Base-by-base conservation (phyloP, 2,113 vertebrate genomes). In the Chunga burmeisteri region DNA sequence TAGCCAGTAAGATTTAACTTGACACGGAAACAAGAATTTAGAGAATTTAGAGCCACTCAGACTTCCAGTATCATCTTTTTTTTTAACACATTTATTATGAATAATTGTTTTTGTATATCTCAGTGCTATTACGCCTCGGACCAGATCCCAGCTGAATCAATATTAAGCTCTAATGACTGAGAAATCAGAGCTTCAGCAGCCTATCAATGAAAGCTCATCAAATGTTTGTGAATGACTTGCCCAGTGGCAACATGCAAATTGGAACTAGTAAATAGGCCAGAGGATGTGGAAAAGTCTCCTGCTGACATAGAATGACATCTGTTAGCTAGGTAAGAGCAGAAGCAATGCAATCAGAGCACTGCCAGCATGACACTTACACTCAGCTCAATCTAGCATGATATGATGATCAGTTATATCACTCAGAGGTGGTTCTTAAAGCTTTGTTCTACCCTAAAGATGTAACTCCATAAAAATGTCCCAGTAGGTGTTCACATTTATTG, bases 261-360 rank as follows among this genome's bases (percentile, higher is more conserved):
- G 50, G 38, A 88, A 52, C 29, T 22, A 88, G 88, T 16, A 91
- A 96, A 96, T 52, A 85, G 89, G 55, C 29, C 95, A 91, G 62
- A 85, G 70, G 66, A 93, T 78, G 85, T 85, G 78, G 22, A 52
- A 77, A 95, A 89, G 36, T 58, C 68, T 93, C 92, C 95, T 86
- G 78, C 85, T 94, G 92, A 74, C n/a, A 90, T 72, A 50, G 97
- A 94, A 88, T 49, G 49, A 47, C 79, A 93, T 93, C 81, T 96
- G 52, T 63, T 96, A 86, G 38, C 30, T 30, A 93, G 80, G 89
- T 92, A 55, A 86, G 75, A 91, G 88, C 46, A 95, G 63, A 91
- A 59, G 23, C 34, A 81, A 27, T 59, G 67, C 50, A 94, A 75
- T 91, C 73, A 93, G 70, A 93, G 53, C 3, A 2, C 88, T 97